A percentile compares a stretch with the other conserved stretches of the same genome.
These are phyloP conservation scores for Takifugu ocellatus DNA, from an alignment of 2,797 vertebrate species.

Conservation along the genomic window DNA sequence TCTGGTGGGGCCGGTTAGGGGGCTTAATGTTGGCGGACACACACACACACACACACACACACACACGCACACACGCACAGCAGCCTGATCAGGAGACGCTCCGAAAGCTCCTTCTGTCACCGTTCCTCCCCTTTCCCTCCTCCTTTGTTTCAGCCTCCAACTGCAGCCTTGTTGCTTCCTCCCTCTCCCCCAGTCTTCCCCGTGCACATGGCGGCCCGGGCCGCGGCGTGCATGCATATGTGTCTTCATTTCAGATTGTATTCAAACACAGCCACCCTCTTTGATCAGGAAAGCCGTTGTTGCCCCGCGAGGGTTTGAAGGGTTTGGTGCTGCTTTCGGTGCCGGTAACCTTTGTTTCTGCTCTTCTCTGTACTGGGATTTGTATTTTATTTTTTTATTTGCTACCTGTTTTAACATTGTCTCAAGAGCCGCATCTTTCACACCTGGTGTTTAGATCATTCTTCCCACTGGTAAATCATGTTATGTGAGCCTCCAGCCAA, in stretches of 20 bases:
- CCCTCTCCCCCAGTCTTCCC: slow-evolving; percentile 31
- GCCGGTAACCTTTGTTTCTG: slow-evolving; percentile 9
- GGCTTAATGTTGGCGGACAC: slow-evolving; percentile 56
- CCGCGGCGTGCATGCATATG: slow-evolving; percentile 23
- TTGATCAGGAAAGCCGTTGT: slow-evolving; percentile 27
- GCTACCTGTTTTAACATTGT: too few species aligned
- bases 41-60: slow-evolving; percentile 15
- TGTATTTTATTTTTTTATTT: not conserved
- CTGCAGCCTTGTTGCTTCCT: slow-evolving; percentile 30
- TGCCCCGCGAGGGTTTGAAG: slow-evolving; percentile 24
- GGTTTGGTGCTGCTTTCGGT: slow-evolving; percentile 21
- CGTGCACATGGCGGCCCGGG: slow-evolving; percentile 20
- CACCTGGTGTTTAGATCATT: not conserved
- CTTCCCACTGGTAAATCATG: too few species aligned
- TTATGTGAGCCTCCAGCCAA: too few species aligned
- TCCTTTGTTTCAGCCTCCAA: slow-evolving; percentile 48
- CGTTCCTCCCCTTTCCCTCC: slow-evolving; percentile 30
- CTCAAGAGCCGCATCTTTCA: too few species aligned
- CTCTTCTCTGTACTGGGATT: slow-evolving; percentile 12
- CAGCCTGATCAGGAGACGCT: slow-evolving; percentile 54
- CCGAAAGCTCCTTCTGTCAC: slow-evolving; percentile 48
- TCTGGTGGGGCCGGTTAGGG: slow-evolving; percentile 75
- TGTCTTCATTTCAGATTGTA: slow-evolving; percentile 38
- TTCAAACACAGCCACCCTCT: slow-evolving; percentile 14
- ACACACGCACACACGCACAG: slow-evolving; percentile 7